Conservation (phyloP, 2,888 invertebrate species). For the Xanthorhoe spadicearia region DNA sequence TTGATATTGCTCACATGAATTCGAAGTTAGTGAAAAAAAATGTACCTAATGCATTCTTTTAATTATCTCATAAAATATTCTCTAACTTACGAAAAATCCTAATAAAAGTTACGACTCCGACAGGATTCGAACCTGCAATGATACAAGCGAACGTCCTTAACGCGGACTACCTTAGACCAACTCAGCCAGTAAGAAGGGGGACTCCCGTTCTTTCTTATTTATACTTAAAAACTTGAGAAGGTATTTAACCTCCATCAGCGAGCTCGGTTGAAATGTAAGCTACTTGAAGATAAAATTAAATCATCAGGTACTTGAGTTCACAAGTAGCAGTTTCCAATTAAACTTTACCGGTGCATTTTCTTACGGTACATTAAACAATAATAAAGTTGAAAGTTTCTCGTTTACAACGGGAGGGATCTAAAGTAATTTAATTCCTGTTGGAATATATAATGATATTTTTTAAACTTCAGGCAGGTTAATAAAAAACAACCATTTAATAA, state of each 20-base stretch:
- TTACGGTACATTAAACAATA: slow-evolving; percentile 34
- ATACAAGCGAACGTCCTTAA: too few relatives aligned
- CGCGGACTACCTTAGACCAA: too few relatives aligned
- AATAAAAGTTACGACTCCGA: too few relatives aligned
- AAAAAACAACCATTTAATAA: not conserved
- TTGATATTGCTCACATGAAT: too few relatives aligned
- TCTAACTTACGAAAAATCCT: too few relatives aligned
- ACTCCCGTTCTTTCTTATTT: too few relatives aligned
- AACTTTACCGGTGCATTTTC: slow-evolving; percentile 46
- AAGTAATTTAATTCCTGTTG: slow-evolving; percentile 21
- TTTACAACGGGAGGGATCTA: slow-evolving; percentile 17
- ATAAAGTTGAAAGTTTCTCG: slow-evolving; percentile 30
- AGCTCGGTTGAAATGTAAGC: not conserved
- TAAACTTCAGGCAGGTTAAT: not conserved
- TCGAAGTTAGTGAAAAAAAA: too few relatives aligned
- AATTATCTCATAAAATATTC: too few relatives aligned
- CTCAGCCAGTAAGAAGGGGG: too few relatives aligned
- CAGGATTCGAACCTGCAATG: too few relatives aligned
- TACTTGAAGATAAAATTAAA: slow-evolving; percentile 25
- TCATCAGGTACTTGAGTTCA: slow-evolving; percentile 33
- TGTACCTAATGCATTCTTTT: too few relatives aligned
- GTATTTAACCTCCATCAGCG: not conserved
- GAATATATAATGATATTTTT: slow-evolving; percentile 1
- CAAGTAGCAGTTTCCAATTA: slow-evolving; percentile 41
- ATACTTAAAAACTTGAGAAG: too few relatives aligned